Evolutionary conservation across 2,797 vertebrate species (phyloP).

Genomic region (Rhinophrynus dorsalis): DNA sequence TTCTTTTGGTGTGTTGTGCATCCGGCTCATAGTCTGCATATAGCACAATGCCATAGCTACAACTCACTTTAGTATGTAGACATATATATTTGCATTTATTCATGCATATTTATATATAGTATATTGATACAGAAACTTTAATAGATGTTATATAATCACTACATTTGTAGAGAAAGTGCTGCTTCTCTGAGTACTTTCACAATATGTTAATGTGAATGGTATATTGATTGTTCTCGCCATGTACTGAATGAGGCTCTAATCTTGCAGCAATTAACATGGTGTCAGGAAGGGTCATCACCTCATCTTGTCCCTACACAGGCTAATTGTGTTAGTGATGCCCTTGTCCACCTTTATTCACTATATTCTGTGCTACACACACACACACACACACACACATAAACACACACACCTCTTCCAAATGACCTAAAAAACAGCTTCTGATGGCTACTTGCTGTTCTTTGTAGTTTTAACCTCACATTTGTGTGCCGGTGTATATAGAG

Average conservation of each 20-base stretch:
- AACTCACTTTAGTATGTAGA: background rate
- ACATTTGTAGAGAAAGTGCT: background rate
- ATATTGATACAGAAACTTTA: no score
- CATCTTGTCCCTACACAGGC: background rate
- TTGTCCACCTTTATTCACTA: background rate
- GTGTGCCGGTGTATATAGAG: no score
- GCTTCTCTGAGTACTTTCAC: background rate
- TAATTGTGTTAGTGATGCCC: background rate
- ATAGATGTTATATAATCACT: no score
- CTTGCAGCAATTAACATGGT: slow-evolving; percentile 31
- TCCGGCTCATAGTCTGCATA: no score
- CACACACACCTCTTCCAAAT: no score
- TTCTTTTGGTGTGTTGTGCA: no score
- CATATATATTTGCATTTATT: background rate
- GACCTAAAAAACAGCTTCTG: no score
- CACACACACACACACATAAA: no score
- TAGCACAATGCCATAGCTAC: background rate
- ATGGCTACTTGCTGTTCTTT: no score
- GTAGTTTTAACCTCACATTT: no score
- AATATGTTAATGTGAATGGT: background rate
- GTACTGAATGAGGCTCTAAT: slow-evolving; percentile 15
- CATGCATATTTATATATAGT: no score
- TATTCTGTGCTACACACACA: background rate
- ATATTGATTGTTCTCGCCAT: slow-evolving; percentile 41
- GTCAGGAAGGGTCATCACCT: slow-evolving; percentile 23